Evolutionary conservation across 2,113 vertebrate genomes (phyloP).

Genomic region (Lutjanus erythropterus): DNA sequence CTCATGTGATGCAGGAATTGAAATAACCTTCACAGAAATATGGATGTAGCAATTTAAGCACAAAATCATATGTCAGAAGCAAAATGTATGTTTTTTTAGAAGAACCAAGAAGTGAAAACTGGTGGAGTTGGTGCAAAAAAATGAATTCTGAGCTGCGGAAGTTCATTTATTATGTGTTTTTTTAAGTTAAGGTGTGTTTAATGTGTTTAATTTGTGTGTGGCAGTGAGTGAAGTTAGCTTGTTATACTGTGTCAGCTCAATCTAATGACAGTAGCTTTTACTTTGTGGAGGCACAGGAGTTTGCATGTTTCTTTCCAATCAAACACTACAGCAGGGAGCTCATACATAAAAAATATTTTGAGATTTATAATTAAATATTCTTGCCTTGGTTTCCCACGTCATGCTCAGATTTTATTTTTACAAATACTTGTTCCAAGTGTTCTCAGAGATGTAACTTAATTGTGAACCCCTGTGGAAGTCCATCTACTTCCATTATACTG

Average conservation of each 20-base stretch:
- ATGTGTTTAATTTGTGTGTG: background rate
- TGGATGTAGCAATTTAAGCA: background rate
- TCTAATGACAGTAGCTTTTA: background rate
- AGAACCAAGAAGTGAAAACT: too few relatives aligned
- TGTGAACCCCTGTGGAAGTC: background rate
- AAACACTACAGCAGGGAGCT: conserved; percentile 7
- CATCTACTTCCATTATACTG: background rate
- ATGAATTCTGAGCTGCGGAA: background rate
- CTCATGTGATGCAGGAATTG: background rate
- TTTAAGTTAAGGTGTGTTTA: background rate
- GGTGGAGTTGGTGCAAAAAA: background rate
- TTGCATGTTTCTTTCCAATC: conserved; percentile 45
- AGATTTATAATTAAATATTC: conserved; percentile 15
- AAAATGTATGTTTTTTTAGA: background rate
- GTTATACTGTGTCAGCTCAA: conserved; percentile 19
- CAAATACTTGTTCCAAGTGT: too few relatives aligned
- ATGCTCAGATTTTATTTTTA: background rate
- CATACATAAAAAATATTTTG: background rate
- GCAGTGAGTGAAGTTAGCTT: conserved; percentile 40
- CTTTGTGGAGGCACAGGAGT: conserved; percentile 23
- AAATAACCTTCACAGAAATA: background rate
- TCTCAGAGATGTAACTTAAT: too few relatives aligned
- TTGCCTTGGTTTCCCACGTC: background rate
- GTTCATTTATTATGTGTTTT: background rate
- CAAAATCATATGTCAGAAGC: background rate